These are phyloP conservation scores for Caenorhabditis sp. DNA, from an alignment of 2,888 invertebrate genomes.

Conservation along the genomic window DNA sequence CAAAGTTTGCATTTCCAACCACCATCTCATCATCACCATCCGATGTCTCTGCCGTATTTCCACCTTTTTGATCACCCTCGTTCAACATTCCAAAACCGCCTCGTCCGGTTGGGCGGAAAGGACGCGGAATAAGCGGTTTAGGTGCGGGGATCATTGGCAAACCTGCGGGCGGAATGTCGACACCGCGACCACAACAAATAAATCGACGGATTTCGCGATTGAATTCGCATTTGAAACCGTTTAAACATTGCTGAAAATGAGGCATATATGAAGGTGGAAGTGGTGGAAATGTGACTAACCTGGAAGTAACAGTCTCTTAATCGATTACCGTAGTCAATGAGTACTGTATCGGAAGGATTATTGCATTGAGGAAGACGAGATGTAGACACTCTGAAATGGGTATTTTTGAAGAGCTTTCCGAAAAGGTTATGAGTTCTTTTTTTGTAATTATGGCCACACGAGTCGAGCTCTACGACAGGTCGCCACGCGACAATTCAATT, in stretches of 20 bases:
- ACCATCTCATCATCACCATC: not conserved
- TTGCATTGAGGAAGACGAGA: slow-evolving; percentile 53
- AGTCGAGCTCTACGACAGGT: no score
- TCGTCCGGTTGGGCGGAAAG: slow-evolving; percentile 40
- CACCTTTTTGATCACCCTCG: slow-evolving; percentile 34
- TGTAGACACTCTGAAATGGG: slow-evolving; percentile 39
- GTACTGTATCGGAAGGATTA: slow-evolving; percentile 50
- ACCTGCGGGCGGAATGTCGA: slow-evolving; percentile 52
- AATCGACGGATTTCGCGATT: slow-evolving; percentile 56
- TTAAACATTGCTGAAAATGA: slow-evolving; percentile 52
- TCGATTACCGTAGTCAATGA: slow-evolving; percentile 58
- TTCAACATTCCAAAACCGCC: slow-evolving; percentile 36
- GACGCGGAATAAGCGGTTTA: slow-evolving; percentile 47
- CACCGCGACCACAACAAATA: slow-evolving; percentile 55
- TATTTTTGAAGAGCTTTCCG: no score
- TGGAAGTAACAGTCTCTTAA: slow-evolving; percentile 57
- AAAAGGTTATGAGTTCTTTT: no score
- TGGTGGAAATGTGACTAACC: slow-evolving; percentile 17
- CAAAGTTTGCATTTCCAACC: not conserved
- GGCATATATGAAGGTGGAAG: no score
- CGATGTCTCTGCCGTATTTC: no score
- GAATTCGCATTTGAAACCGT: slow-evolving; percentile 57
- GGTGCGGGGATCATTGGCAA: slow-evolving; percentile 54
- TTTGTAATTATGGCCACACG: no score
- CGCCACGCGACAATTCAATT: no score